These are phyloP conservation scores for Trichogramma pretiosum DNA, from an alignment of 1,140 invertebrate genomes.

Conservation along the genomic window DNA sequence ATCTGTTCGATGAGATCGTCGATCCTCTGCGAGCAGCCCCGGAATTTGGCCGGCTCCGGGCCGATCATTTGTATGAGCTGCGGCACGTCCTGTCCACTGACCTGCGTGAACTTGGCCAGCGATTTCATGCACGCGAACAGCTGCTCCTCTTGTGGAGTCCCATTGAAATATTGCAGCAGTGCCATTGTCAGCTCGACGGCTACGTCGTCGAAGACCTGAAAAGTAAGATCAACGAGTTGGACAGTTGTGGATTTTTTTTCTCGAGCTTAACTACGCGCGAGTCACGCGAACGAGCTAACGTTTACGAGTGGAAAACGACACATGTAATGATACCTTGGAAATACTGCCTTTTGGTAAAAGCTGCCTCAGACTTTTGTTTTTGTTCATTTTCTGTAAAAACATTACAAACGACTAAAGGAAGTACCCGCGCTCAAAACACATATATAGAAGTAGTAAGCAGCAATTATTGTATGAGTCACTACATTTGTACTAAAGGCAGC, in stretches of 20 bases:
- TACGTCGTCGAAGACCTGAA: conserved; percentile 85
- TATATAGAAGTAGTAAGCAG: conserved; percentile 1
- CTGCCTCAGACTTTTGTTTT: conserved; percentile 57
- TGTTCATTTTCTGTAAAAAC: conserved; percentile 69
- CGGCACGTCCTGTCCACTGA: conserved; percentile 74
- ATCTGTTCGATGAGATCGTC: conserved; percentile 73
- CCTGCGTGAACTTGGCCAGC: conserved; percentile 67
- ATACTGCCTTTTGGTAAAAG: conserved; percentile 59
- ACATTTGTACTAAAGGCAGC: conserved; percentile 41
- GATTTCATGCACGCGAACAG: conserved; percentile 71
- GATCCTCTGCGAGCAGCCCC: conserved; percentile 67
- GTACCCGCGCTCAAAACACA: conserved; percentile 32
- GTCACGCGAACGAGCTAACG: too few species aligned
- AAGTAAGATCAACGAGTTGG: not conserved
- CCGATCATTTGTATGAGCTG: conserved; percentile 87
- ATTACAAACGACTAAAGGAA: too few species aligned
- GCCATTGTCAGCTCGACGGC: conserved; percentile 88
- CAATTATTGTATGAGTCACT: conserved; percentile 19
- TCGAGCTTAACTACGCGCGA: too few species aligned
- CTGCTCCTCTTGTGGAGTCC: conserved; percentile 69
- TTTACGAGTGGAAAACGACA: too few species aligned
- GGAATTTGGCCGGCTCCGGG: conserved; percentile 75
- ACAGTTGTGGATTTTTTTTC: not conserved
- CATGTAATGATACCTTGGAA: conserved; percentile 63
- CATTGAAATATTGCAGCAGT: conserved; percentile 79